A percentile compares a stretch with the other conserved stretches of the same genome.
These are phyloP conservation scores for Parazoanthus darwini DNA, from an alignment of 92 coral and sea anemone genomes.

Conservation along the genomic window DNA sequence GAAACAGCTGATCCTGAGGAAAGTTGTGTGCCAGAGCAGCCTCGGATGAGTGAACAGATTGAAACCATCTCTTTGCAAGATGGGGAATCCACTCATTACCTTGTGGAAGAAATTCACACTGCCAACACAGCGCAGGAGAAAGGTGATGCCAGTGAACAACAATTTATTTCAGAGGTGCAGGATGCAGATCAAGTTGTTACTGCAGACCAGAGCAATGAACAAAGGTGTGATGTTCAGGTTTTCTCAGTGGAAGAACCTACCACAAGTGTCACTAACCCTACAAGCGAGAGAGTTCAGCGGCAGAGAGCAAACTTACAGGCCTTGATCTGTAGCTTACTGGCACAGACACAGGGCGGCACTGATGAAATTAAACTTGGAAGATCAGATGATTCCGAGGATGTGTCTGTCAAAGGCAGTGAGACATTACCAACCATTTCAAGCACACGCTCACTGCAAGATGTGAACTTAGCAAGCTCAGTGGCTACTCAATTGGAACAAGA, in stretches of 20 bases:
- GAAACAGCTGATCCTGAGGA: neutral
- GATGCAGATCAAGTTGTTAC: conserved; percentile 5
- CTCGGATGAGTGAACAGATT: conserved; percentile 12
- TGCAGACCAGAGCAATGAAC: neutral
- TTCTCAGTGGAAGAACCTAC: conserved; percentile 3
- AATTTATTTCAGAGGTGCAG: neutral
- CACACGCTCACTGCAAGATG: conserved; percentile 10
- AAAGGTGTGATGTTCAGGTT: conserved; percentile 4
- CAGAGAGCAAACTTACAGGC: conserved; percentile 67
- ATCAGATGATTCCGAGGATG: neutral
- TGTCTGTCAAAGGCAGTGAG: conserved; percentile 12
- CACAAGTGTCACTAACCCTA: neutral
- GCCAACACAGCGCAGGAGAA: neutral
- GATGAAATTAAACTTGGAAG: conserved; percentile 30
- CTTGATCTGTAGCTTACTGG: conserved; percentile 73
- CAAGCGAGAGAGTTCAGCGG: conserved; percentile 6
- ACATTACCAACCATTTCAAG: conserved; percentile 5
- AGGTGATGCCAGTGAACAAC: neutral
- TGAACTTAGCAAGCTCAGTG: conserved; percentile 8
- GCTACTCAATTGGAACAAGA: conserved; percentile 12
- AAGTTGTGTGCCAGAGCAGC: neutral
- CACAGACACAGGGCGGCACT: conserved; percentile 60
- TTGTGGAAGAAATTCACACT: conserved; percentile 6
- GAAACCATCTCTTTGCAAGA: conserved; percentile 18
- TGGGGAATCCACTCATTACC: conserved; percentile 11